A percentile compares a stretch with the other conserved stretches of the same genome.
These are phyloP conservation scores for Sibirionetta formosa DNA, from an alignment of 2,797 vertebrate genomes.

Conservation along the genomic window DNA sequence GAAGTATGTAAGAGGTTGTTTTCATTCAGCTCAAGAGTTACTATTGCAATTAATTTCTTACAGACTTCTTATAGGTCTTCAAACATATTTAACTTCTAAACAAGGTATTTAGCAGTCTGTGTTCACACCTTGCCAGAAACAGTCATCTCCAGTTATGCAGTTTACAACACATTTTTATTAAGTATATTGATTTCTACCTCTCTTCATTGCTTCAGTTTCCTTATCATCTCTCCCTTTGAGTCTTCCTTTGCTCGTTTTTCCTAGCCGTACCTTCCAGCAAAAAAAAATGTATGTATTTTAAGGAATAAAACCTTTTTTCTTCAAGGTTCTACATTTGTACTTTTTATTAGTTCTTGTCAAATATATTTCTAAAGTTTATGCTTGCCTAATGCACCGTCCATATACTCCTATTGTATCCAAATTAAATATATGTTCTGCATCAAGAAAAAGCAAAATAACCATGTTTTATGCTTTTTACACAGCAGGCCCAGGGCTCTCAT, in stretches of 20 bases:
- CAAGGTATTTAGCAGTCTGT: fast-evolving
- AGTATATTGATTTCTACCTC: fast-evolving
- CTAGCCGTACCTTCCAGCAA: neutral
- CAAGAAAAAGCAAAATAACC: neutral
- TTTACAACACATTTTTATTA: neutral
- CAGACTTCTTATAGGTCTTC: neutral
- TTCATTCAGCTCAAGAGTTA: neutral
- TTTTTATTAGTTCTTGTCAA: neutral
- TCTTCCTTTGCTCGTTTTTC: neutral
- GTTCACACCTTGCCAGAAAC: neutral
- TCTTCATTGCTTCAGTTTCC: neutral
- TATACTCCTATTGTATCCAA: neutral
- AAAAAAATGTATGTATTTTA: neutral
- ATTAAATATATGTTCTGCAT: neutral
- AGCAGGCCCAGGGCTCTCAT: neutral
- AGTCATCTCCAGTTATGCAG: fast-evolving
- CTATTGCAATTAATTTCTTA: neutral
- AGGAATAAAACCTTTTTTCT: neutral
- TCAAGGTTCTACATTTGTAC: fast-evolving
- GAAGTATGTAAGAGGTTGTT: fast-evolving
- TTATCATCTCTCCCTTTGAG: neutral
- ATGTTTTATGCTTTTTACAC: neutral
- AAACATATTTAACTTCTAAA: neutral
- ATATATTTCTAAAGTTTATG: neutral
- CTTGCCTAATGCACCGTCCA: fast-evolving